Evolutionary conservation across 1,140 invertebrate genomes (phyloP).

Genomic region (Cecropterus lyciades): DNA sequence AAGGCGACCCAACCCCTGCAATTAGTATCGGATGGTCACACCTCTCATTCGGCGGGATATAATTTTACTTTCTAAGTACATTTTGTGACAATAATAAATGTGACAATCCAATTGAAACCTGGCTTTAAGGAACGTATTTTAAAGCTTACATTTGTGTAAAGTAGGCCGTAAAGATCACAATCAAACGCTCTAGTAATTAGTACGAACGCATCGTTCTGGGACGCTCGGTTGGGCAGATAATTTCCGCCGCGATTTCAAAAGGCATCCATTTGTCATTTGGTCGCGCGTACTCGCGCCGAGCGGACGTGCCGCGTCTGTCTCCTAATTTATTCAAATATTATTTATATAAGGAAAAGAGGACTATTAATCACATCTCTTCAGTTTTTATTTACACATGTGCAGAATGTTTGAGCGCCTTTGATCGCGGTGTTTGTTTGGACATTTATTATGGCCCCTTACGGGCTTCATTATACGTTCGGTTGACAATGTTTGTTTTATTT

Average conservation of each 20-base stretch:
- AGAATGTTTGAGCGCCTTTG: conserved; percentile 70
- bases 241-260: conserved; percentile 82
- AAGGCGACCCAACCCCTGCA: conserved; percentile 66
- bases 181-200: conserved; percentile 82
- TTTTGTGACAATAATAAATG: conserved; percentile 75
- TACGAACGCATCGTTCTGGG: conserved; percentile 71
- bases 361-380: conserved; percentile 80
- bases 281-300: conserved; percentile 70
- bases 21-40: conserved; percentile 82
- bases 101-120: conserved; percentile 38
- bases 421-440: conserved; percentile 62
- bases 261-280: conserved; percentile 80
- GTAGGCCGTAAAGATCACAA: conserved; percentile 63
- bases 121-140: conserved; percentile 42
- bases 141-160: conserved; percentile 48
- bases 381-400: conserved; percentile 76
- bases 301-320: conserved; percentile 70
- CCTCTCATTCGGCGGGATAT: conserved; percentile 73
- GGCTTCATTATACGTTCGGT: conserved; percentile 35
- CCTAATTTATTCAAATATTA: conserved; percentile 83
- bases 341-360: conserved; percentile 81
- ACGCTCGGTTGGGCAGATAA: conserved; percentile 80
- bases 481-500: conserved; percentile 2
- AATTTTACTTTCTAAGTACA: conserved; percentile 82
- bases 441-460: conserved; percentile 56